These are phyloP conservation scores for Thereva unica DNA, from an alignment of 2,888 invertebrate genomes.

Conservation along the genomic window DNA sequence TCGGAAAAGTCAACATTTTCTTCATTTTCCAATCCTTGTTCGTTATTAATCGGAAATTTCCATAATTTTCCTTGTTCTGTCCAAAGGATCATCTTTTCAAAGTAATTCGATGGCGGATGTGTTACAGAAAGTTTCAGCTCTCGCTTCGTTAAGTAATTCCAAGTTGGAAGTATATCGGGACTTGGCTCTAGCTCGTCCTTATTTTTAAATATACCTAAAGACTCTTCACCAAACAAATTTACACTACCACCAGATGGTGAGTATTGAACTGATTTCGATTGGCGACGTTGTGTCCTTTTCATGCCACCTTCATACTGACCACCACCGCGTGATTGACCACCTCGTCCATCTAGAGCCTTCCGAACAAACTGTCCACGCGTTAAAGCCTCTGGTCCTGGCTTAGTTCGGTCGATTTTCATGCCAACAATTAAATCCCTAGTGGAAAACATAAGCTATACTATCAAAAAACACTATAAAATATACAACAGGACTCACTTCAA, in stretches of 20 bases:
- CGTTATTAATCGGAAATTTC: slow-evolving; percentile 97
- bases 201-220: slow-evolving; percentile 67
- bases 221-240: slow-evolving; percentile 66
- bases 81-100: slow-evolving; percentile 92
- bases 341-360: slow-evolving; percentile 47
- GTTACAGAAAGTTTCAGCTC: slow-evolving; percentile 70
- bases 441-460: slow-evolving; percentile 29
- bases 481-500: slow-evolving; percentile 39
- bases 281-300: neutral
- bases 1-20: slow-evolving; percentile 83
- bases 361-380: slow-evolving; percentile 57
- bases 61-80: slow-evolving; percentile 93
- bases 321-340: neutral
- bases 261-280: neutral
- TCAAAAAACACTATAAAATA: neutral
- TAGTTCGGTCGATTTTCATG: slow-evolving; percentile 74
- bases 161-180: slow-evolving; percentile 63
- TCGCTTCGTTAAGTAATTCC: slow-evolving; percentile 68
- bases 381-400: slow-evolving; percentile 46
- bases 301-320: no score
- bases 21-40: slow-evolving; percentile 77
- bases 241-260: slow-evolving; percentile 58
- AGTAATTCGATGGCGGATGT: slow-evolving; percentile 83
- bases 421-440: slow-evolving; percentile 72
- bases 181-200: slow-evolving; percentile 44